These are phyloP conservation scores for Sinocyclocheilus rhinocerous DNA, from an alignment of 2,113 vertebrate species.

Conservation along the genomic window DNA sequence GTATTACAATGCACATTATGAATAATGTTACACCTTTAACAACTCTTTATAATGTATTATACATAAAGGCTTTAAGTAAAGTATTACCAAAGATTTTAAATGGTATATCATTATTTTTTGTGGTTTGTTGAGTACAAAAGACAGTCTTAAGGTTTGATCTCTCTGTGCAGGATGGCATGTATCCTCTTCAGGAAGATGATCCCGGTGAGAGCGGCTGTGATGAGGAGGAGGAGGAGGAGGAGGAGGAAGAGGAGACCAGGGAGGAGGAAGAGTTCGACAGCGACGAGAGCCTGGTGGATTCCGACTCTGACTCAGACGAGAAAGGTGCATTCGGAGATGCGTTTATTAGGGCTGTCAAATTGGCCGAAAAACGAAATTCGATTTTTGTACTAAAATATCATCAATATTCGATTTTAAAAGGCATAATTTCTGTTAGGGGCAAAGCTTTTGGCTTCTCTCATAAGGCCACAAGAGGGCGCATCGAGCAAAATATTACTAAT, in stretches of 20 bases:
- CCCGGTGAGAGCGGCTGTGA: slow-evolving; percentile 92
- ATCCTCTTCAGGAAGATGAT: slow-evolving; percentile 83
- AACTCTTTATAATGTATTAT: no score
- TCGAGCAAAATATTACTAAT: no score
- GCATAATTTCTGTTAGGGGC: no score
- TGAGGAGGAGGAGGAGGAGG: slow-evolving; percentile 90
- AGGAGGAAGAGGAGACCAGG: slow-evolving; percentile 81
- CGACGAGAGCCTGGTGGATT: slow-evolving; percentile 93
- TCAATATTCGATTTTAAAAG: no score
- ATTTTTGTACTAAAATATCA: no score
- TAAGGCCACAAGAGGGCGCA: no score
- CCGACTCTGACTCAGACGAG: slow-evolving; percentile 90
- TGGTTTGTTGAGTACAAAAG: neutral
- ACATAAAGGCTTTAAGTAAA: no score
- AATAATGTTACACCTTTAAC: no score
- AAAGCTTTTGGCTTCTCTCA: no score
- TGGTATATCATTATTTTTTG: neutral
- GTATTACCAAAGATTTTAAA: no score
- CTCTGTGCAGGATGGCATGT: slow-evolving; percentile 71
- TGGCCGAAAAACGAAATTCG: no score
- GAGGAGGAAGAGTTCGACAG: slow-evolving; percentile 86
- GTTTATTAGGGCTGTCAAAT: neutral
- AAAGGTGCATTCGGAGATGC: slow-evolving; percentile 79
- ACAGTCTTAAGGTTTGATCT: neutral
- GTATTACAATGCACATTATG: no score